phyloP scores from a whole-genome alignment of 2,888 invertebrate species.

The Cryptops parisi region DNA sequence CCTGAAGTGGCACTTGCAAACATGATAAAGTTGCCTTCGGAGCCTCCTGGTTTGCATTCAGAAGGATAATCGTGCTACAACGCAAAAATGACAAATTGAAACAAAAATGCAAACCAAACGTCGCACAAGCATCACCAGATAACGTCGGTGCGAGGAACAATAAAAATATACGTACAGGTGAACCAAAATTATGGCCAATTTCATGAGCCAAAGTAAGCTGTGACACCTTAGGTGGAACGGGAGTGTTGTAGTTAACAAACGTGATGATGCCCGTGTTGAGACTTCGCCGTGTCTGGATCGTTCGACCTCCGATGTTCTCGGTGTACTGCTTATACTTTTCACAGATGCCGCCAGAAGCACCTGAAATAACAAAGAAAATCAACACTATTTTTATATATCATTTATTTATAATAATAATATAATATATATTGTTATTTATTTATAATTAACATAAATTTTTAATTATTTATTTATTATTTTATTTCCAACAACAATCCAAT shows the following conservation, averaged over 20 bases:
- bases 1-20: constrained; percentile 98
- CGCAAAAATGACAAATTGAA: background rate
- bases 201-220: constrained; percentile 96
- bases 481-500: background rate
- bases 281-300: constrained; percentile 83
- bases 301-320: constrained; percentile 85
- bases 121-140: no score
- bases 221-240: constrained; percentile 94
- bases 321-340: constrained; percentile 96
- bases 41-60: constrained; percentile 78
- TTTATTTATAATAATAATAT: background rate
- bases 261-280: constrained; percentile 98
- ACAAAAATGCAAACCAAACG: constrained; percentile 10
- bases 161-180: constrained; percentile 66
- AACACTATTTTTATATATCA: background rate
- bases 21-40: constrained; percentile 97
- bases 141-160: no score
- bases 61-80: constrained; percentile 76
- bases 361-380: constrained; percentile 36
- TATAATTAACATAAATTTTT: background rate
- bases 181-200: constrained; percentile 95
- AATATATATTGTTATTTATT: no score
- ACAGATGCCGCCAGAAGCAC: constrained; percentile 96
- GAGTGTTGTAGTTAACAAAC: constrained; percentile 93
- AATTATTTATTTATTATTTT: constrained; percentile 5